A percentile compares a stretch with the other conserved stretches of the same genome.
Evolutionary conservation across 2,888 invertebrate species (phyloP).

Genomic region (Timema cristinae): DNA sequence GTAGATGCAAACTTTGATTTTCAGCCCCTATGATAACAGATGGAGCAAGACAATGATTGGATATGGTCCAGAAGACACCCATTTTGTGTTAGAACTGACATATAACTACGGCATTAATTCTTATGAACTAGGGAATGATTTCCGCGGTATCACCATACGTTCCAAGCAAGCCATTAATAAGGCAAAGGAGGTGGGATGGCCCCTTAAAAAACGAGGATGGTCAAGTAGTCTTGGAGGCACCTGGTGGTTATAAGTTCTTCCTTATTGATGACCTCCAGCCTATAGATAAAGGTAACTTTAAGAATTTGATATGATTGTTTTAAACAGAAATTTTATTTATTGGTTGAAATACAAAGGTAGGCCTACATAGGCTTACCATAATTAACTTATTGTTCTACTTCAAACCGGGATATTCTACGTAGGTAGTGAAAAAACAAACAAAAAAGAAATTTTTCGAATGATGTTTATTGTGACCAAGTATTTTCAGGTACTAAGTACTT

Average conservation of each 20-base stretch:
- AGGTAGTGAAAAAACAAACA: too few relatives aligned
- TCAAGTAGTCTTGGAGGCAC: conserved; percentile 66
- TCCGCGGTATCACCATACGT: conserved; percentile 76
- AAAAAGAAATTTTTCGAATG: too few relatives aligned
- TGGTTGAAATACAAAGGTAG: too few relatives aligned
- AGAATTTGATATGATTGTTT: too few relatives aligned
- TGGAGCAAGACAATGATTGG: conserved; percentile 99
- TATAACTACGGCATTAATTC: conserved; percentile 92
- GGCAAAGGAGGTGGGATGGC: conserved; percentile 70
- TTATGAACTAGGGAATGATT: conserved; percentile 91
- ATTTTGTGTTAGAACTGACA: conserved; percentile 95
- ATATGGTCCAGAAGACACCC: conserved; percentile 89
- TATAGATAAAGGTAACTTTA: conserved; percentile 54
- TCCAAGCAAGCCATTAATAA: conserved; percentile 71
- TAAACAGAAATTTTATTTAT: too few relatives aligned
- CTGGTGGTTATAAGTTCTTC: conserved; percentile 88
- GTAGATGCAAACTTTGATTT: conserved; percentile 34
- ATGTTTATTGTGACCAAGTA: too few relatives aligned
- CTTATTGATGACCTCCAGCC: conserved; percentile 71
- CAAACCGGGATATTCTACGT: too few relatives aligned
- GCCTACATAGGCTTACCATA: too few relatives aligned
- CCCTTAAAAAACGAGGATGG: conserved; percentile 61
- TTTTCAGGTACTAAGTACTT: too few relatives aligned
- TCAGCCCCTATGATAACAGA: conserved; percentile 91
- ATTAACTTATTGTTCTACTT: too few relatives aligned